phyloP scores from a whole-genome alignment of 2,113 vertebrate species.

The Mus musculus region GRCm39 chr9:15515001-15515500 shows the following conservation, averaged over 20 bases:
- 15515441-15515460: constrained; percentile 2
- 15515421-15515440: constrained; percentile 2
- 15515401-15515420: constrained; percentile 20
- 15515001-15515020: not conserved
- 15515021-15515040: constrained; percentile 7
- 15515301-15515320: not conserved
- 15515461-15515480: constrained; percentile 4
- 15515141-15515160: not conserved
- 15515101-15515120: not conserved
- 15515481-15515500: no score
- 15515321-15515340: not conserved
- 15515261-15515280: not conserved
- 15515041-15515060: constrained; percentile 18
- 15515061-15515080: constrained; percentile 27
- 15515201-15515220: constrained; percentile 1
- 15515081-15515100: not conserved
- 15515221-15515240: constrained; percentile 38
- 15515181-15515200: constrained; percentile 10
- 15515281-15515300: constrained; percentile 44
- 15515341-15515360: not conserved
- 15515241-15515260: constrained; percentile 38
- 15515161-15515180: not conserved
- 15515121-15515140: not conserved
- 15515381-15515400: not conserved
- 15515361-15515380: not conserved